Evolutionary conservation across 1,140 invertebrate genomes (phyloP), one percentile per base, ranked within the genome.

Genomic region (Artemia franciscana): DNA sequence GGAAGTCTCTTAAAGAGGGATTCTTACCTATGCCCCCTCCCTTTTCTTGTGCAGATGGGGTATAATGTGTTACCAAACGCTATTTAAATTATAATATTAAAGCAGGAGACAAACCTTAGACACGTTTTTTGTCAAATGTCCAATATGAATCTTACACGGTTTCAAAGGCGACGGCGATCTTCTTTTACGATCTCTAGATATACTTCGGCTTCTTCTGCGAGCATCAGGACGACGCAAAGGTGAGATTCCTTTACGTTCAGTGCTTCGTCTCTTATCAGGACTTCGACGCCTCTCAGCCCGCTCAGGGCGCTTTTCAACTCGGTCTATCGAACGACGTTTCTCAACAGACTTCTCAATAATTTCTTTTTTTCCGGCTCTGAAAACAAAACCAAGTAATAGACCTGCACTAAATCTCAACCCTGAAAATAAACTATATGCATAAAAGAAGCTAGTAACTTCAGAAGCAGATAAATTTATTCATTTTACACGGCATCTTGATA

Each of bases 91-190:
- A n/a, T n/a, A n/a, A n/a, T n/a, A n/a, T n/a, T n/a, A n/a, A n/a
- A n/a, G n/a, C n/a, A n/a, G 3, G 2, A 51, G 1, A 51, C 39
- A 51, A 15, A 51, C 39, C 39, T 85, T 85, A 59, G 83, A 90
- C 0, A 97, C 87, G 73, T 96, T 97, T 25, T 90, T 75, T 0
- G 91, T 94, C 26, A 97, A 72, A 23, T 86, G 81, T 1, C 90
- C 91, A 65, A 98, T 84, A 71, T 96, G 91, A 68, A 95, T 92
- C 71, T 94, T 88, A 15, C 84, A 84, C 0, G 88, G 86, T 58
- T 85, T 80, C 2, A 88, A 88, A 1, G 88, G 86, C 3, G 88
- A 89, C 57, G 86, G 78, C 68, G 87, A 84, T 12, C 86, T 81
- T 2, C 80, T 75, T 67, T 82, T 79, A 51, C 78, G 70, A 24